These are phyloP conservation scores for Sminthurinus signatus DNA, from an alignment of 1,140 invertebrate species.

Conservation along the genomic window DNA sequence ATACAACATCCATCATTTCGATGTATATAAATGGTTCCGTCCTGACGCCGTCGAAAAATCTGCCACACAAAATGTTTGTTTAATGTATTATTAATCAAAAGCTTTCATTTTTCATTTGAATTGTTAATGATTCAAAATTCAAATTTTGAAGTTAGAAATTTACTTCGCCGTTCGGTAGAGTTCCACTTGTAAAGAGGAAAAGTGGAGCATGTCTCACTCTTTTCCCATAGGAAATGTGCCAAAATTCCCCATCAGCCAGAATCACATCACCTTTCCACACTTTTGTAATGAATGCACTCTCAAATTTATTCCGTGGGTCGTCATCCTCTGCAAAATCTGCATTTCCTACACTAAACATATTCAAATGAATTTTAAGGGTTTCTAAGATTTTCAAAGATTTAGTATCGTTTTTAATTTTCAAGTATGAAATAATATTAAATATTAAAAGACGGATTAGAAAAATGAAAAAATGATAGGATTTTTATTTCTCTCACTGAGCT, in stretches of 20 bases:
- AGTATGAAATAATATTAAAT: too few relatives aligned
- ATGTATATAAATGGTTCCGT: slow-evolving; percentile 30
- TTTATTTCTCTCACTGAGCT: slow-evolving; percentile 17
- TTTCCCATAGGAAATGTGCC: slow-evolving; percentile 13
- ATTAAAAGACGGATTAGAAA: too few relatives aligned
- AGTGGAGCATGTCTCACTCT: slow-evolving; percentile 10
- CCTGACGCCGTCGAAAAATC: slow-evolving; percentile 29
- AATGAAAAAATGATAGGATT: too few relatives aligned
- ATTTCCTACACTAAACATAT: too few relatives aligned
- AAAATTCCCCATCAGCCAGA: slow-evolving; percentile 22
- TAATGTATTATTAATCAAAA: background rate
- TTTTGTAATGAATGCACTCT: slow-evolving; percentile 5
- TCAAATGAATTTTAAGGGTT: too few relatives aligned
- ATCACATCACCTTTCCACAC: slow-evolving; percentile 30
- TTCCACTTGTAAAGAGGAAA: slow-evolving; percentile 20
- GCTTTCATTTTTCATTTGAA: slow-evolving; percentile 6
- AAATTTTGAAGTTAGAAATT: too few relatives aligned
- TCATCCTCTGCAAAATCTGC: too few relatives aligned
- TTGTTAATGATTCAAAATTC: too few relatives aligned
- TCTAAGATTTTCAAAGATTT: background rate
- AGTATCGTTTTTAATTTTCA: background rate
- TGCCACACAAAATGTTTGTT: background rate
- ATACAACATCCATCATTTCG: slow-evolving; percentile 23
- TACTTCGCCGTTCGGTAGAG: slow-evolving; percentile 21
- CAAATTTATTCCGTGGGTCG: background rate